Evolutionary conservation across 2,888 invertebrate genomes (phyloP).

Genomic region (Spialia ferax): DNA sequence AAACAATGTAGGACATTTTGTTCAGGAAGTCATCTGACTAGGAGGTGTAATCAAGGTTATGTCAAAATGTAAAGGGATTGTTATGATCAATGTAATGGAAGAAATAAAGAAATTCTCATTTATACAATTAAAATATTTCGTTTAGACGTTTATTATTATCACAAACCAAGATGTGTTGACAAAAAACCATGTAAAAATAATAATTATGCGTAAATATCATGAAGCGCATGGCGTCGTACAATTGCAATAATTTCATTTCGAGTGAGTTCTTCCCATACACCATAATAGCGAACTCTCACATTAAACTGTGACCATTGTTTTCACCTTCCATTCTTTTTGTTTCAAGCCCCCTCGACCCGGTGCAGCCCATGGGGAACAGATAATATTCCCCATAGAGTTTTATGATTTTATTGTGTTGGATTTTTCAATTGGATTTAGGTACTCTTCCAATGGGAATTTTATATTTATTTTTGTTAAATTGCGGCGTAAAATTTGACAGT

Average conservation of each 20-base stretch:
- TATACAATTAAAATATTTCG: too few species aligned
- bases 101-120: too few species aligned
- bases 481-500: background rate
- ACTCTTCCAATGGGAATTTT: constrained; percentile 7
- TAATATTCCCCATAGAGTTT: constrained; percentile 54
- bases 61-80: too few species aligned
- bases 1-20: too few species aligned
- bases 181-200: too few species aligned
- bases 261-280: constrained; percentile 71
- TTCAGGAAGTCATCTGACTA: too few species aligned
- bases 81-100: too few species aligned
- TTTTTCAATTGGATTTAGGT: constrained; percentile 36
- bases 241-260: constrained; percentile 63
- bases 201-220: constrained; percentile 14
- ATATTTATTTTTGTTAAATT: background rate
- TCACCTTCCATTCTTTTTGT: constrained; percentile 74
- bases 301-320: constrained; percentile 79
- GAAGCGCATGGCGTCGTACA: constrained; percentile 44
- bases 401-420: constrained; percentile 35
- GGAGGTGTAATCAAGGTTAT: too few species aligned
- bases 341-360: constrained; percentile 67
- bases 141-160: too few species aligned
- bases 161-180: too few species aligned
- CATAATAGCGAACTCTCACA: constrained; percentile 75
- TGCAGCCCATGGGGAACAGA: constrained; percentile 58